These are phyloP conservation scores for Coleophora flavipennella DNA, from an alignment of 2,888 invertebrate genomes.

Conservation along the genomic window DNA sequence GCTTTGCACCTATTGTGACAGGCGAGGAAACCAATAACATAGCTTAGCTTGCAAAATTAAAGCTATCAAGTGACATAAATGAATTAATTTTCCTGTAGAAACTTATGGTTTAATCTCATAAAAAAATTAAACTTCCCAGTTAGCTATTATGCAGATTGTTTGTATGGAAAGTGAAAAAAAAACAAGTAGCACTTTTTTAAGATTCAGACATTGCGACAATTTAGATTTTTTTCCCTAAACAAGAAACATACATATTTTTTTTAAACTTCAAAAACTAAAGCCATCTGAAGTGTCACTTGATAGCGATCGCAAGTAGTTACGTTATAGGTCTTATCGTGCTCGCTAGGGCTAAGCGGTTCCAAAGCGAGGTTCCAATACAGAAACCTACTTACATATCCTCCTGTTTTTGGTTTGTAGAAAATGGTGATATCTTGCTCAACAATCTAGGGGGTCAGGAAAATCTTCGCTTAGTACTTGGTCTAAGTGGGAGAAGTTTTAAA, in stretches of 20 bases:
- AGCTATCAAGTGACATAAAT: constrained; percentile 18
- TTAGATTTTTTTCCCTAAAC: too few relatives aligned
- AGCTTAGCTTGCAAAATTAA: constrained; percentile 18
- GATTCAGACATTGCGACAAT: too few relatives aligned
- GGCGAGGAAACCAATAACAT: constrained; percentile 32
- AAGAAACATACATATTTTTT: background rate
- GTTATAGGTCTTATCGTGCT: constrained; percentile 43
- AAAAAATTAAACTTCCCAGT: too few relatives aligned
- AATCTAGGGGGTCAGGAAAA: constrained; percentile 54
- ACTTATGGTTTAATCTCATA: too few relatives aligned
- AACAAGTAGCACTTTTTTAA: too few relatives aligned
- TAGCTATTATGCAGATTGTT: too few relatives aligned
- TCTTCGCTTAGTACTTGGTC: too few relatives aligned
- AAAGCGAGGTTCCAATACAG: constrained; percentile 35
- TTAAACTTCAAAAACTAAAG: constrained; percentile 4
- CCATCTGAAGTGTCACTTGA: constrained; percentile 23
- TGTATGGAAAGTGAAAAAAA: too few relatives aligned
- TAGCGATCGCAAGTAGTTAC: constrained; percentile 24
- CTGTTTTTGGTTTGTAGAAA: constrained; percentile 49
- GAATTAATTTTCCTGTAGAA: background rate
- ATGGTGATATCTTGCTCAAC: constrained; percentile 66
- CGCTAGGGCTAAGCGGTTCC: constrained; percentile 51
- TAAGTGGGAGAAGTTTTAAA: too few relatives aligned
- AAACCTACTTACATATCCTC: constrained; percentile 61
- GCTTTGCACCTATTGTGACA: constrained; percentile 36